These are phyloP conservation scores for Aquatica leii DNA, from an alignment of 2,888 invertebrate genomes.

Conservation along the genomic window DNA sequence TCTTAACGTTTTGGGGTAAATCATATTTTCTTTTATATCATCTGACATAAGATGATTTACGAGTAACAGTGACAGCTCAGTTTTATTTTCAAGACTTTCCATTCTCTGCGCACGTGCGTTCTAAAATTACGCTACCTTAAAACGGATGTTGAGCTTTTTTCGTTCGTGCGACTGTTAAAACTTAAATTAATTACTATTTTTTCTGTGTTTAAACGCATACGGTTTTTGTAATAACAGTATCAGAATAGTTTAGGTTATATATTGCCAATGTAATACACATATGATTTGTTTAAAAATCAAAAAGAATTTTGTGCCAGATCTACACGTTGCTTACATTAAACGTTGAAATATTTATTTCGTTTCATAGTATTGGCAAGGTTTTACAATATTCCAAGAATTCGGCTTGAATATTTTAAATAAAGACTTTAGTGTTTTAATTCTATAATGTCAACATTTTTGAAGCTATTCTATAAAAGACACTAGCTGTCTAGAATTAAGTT, in stretches of 20 bases:
- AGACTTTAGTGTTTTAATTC: too few relatives aligned
- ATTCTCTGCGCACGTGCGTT: conserved; percentile 25
- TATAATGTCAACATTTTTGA: too few relatives aligned
- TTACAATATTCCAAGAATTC: conserved; percentile 10
- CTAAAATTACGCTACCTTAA: conserved; percentile 25
- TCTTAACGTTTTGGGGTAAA: neutral
- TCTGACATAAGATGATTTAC: conserved; percentile 25
- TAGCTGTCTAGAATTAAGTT: too few relatives aligned
- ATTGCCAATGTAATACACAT: too few relatives aligned
- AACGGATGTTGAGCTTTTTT: conserved; percentile 20
- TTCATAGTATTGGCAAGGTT: conserved; percentile 9
- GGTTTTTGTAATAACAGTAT: neutral
- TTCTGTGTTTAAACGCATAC: neutral
- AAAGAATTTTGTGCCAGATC: conserved; percentile 3
- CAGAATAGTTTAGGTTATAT: too few relatives aligned
- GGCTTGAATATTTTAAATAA: too few relatives aligned
- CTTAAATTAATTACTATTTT: too few relatives aligned
- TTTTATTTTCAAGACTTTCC: conserved; percentile 25
- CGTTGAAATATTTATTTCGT: neutral
- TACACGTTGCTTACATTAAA: conserved; percentile 3
- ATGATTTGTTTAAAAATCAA: neutral
- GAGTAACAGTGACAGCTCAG: conserved; percentile 18
- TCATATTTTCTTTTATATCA: conserved; percentile 5
- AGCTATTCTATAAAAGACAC: too few relatives aligned
- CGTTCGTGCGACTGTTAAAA: neutral